Evolutionary conservation across 2,888 invertebrate species (phyloP), one percentile per base, ranked within the genome.

Genomic region (Papilio protenor): DNA sequence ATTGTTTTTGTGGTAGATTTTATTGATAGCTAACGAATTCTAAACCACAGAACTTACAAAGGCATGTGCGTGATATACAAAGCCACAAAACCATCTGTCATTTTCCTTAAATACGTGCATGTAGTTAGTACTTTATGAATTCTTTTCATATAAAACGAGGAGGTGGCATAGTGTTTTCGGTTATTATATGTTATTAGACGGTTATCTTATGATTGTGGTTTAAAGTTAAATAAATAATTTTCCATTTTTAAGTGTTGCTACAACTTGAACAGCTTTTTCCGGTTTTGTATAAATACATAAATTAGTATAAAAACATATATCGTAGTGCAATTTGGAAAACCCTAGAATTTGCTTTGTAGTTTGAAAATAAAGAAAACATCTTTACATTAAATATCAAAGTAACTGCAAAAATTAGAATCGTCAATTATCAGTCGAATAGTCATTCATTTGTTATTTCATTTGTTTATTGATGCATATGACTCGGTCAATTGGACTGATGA

Each of bases 81-180:
- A 75, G 52, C 55, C 55, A 21, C 33, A 21, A 27, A 40, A 52
- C 11, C 66, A 66, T 64, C 66, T 75, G 55, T 57, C 8, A 40
- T 18, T 75, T 59, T 45, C 11, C 45, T 71, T 21, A 14, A 33
- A 69, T 21, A 23, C 6, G 55, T 69, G 55, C 6, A 33, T 33
- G 8, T 52, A 27, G 55, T 55, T 52, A 27, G 55, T 55, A 33
- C 27, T 52, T 27, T 27, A n/a, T 72, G 40, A 66, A 66, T 66
- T 40, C 27, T 3, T n/a, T 66, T 66, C 10, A 18, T 64, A 40
- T 11, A 12, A 18, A 40, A 66, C 16, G 11, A 66, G 16, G 27
- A 16, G 66, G 5, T n/a, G 33, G n/a, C 12, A 69, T 21, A 2
- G 40, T 33, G 12, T 69, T 6, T n/a, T 69, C 21, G 45, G 1